Percentiles rank a stretch among this genome's conserved stretches.
phyloP scores from a whole-genome alignment of 2,888 invertebrate genomes.

The Harpalus rufipes region DNA sequence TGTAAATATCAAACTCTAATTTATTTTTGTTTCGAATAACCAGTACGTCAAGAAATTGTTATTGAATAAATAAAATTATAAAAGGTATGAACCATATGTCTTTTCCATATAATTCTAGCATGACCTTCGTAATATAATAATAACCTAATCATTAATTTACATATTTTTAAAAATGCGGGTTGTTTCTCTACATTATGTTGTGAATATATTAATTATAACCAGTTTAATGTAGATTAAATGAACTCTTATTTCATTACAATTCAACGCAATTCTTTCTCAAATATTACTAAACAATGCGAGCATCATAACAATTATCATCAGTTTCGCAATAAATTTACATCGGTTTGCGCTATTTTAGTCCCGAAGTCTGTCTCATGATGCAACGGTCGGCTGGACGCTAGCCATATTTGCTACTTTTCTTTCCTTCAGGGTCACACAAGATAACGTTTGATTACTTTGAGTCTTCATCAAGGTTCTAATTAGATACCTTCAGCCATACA shows the following conservation, averaged over 20 bases:
- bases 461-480: conserved; percentile 43
- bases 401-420: conserved; percentile 44
- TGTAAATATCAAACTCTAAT: too few relatives aligned
- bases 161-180: too few relatives aligned
- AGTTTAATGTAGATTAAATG: background rate
- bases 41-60: too few relatives aligned
- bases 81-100: too few relatives aligned
- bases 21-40: too few relatives aligned
- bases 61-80: too few relatives aligned
- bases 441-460: conserved; percentile 32
- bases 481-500: conserved; percentile 14
- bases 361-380: conserved; percentile 17
- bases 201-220: background rate
- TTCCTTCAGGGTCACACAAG: conserved; percentile 34
- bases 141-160: too few relatives aligned
- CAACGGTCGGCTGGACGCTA: conserved; percentile 5
- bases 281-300: conserved; percentile 43
- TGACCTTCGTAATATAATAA: too few relatives aligned
- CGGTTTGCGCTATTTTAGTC: background rate
- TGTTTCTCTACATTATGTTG: background rate
- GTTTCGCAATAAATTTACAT: conserved; percentile 19
- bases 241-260: background rate
- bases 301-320: conserved; percentile 34
- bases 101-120: too few relatives aligned
- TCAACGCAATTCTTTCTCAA: conserved; percentile 12